These are phyloP conservation scores for Sminthurinus aureus DNA, from an alignment of 2,888 invertebrate genomes.

Conservation along the genomic window DNA sequence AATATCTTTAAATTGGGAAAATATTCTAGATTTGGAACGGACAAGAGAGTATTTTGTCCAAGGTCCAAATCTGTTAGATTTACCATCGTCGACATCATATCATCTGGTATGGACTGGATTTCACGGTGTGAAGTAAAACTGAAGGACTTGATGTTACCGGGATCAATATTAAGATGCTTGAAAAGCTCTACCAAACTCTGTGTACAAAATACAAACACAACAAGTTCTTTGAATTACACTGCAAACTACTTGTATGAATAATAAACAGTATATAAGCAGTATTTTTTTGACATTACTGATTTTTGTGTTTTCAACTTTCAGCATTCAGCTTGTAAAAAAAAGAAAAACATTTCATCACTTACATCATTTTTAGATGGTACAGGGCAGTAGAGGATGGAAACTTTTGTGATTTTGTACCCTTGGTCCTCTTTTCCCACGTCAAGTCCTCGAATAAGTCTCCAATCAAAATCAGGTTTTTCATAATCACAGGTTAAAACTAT, in stretches of 20 bases:
- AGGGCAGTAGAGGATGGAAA: conserved; percentile 52
- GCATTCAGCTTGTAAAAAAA: not conserved
- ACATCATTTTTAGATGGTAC: conserved; percentile 40
- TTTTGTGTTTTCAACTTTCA: not conserved
- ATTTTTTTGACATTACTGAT: not conserved
- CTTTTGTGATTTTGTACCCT: conserved; percentile 47
- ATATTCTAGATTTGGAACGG: conserved; percentile 47
- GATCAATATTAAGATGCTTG: conserved; percentile 47
- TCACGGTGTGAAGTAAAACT: conserved; percentile 44
- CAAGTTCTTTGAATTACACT: not conserved
- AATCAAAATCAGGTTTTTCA: conserved; percentile 46
- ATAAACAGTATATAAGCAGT: no score
- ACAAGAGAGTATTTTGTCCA: conserved; percentile 45
- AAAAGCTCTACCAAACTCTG: conserved; percentile 52
- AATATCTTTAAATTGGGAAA: conserved; percentile 46
- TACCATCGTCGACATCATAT: conserved; percentile 50
- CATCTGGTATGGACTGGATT: conserved; percentile 44
- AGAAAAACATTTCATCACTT: conserved; percentile 26
- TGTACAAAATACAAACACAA: not conserved
- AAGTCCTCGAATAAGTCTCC: conserved; percentile 51
- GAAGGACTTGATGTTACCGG: conserved; percentile 46
- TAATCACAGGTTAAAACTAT: conserved; percentile 44
- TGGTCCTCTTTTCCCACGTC: conserved; percentile 45
- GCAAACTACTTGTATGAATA: not conserved
- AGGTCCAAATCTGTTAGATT: conserved; percentile 52